These are phyloP conservation scores for Anguilla marmorata DNA, from an alignment of 2,797 vertebrate genomes.

Conservation along the genomic window DNA sequence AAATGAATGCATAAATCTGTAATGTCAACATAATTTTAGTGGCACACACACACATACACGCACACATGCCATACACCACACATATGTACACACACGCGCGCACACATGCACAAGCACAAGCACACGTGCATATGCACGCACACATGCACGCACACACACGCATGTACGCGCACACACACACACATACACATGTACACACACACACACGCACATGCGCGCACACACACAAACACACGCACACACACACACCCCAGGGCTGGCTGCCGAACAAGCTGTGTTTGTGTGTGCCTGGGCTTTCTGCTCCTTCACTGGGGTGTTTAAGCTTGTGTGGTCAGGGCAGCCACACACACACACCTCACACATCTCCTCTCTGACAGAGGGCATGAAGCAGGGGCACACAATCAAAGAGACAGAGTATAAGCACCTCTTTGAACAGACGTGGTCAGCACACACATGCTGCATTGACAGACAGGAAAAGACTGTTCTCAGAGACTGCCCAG, in stretches of 20 bases:
- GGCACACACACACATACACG: not conserved
- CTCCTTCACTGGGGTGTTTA: not conserved
- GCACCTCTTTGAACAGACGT: not conserved
- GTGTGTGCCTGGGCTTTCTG: not conserved
- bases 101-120: not conserved
- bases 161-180: not conserved
- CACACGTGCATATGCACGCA: not conserved
- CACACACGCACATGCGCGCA: not conserved
- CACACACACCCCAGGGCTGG: not conserved
- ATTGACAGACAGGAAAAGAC: not conserved
- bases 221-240: not conserved
- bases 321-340: not conserved
- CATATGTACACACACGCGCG: not conserved
- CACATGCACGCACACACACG: not conserved
- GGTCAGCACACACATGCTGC: not conserved
- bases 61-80: not conserved
- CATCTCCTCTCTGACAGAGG: slow-evolving; percentile 6
- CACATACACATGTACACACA: not conserved
- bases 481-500: not conserved
- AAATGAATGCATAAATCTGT: slow-evolving; percentile 5
- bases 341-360: not conserved
- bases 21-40: slow-evolving; percentile 3
- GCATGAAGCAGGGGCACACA: not conserved
- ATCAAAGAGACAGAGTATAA: not conserved
- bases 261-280: not conserved